Percentiles rank a stretch among this genome's conserved stretches.
Evolutionary conservation across 2,888 invertebrate species (phyloP).

Genomic region (Bursaphelenchus okinawaensis): DNA sequence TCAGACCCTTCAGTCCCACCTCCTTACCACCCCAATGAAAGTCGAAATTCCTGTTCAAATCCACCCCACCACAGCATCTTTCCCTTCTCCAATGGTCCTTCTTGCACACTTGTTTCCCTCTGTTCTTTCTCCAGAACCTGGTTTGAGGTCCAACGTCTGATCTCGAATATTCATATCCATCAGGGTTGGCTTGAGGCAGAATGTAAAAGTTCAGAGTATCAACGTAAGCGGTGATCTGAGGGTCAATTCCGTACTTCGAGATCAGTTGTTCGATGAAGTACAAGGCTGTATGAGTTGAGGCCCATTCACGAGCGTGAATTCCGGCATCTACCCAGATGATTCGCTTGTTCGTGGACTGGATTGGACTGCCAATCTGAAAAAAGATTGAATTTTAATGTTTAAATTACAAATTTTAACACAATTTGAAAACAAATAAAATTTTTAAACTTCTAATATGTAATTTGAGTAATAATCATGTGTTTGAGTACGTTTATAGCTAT

Average conservation of each 20-base stretch:
- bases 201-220: slow-evolving; percentile 45
- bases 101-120: slow-evolving; percentile 44
- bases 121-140: slow-evolving; percentile 53
- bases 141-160: slow-evolving; percentile 48
- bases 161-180: slow-evolving; percentile 42
- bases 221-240: slow-evolving; percentile 28
- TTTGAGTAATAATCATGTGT: too few relatives aligned
- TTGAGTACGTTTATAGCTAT: too few relatives aligned
- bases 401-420: not conserved
- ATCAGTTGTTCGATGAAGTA: slow-evolving; percentile 57
- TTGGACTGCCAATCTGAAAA: slow-evolving; percentile 44
- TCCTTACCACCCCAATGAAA: slow-evolving; percentile 46
- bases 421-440: too few relatives aligned
- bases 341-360: slow-evolving; percentile 36
- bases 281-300: slow-evolving; percentile 53
- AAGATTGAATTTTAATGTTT: not conserved
- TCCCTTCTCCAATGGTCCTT: slow-evolving; percentile 52
- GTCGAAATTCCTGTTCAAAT: slow-evolving; percentile 56
- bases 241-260: slow-evolving; percentile 36
- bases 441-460: too few relatives aligned
- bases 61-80: slow-evolving; percentile 55
- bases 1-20: too few relatives aligned
- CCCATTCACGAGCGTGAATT: slow-evolving; percentile 54
- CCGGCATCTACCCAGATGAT: slow-evolving; percentile 56
- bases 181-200: slow-evolving; percentile 53